Percentiles rank a stretch among this genome's conserved stretches.
phyloP scores from a whole-genome alignment of 2,888 invertebrate genomes.

The Leuctra nigra region DNA sequence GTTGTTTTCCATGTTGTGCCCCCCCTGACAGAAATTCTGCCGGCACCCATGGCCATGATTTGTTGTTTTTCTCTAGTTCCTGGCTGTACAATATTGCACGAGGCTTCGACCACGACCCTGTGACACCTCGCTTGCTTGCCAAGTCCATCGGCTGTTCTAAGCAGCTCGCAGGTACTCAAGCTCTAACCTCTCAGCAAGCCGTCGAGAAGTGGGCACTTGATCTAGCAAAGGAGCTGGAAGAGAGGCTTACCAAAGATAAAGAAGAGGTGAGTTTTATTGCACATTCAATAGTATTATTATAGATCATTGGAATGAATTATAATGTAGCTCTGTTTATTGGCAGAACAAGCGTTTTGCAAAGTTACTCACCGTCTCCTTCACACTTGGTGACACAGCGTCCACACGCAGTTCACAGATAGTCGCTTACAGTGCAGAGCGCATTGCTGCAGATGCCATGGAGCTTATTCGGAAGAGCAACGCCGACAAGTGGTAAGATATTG shows the following conservation, averaged over 20 bases:
- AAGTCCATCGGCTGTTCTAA: conserved; percentile 96
- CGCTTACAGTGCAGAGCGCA: conserved; percentile 58
- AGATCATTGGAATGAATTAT: too few relatives aligned
- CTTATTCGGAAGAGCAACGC: conserved; percentile 42
- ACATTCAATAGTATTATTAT: too few relatives aligned
- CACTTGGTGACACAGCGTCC: conserved; percentile 48
- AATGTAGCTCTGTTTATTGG: conserved; percentile 18
- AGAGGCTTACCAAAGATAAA: conserved; percentile 72
- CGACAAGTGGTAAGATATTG: conserved; percentile 12
- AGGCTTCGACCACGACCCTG: conserved; percentile 83
- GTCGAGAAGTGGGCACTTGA: conserved; percentile 72
- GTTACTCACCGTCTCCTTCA: conserved; percentile 63
- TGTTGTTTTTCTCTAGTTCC: conserved; percentile 45
- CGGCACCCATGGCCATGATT: background rate
- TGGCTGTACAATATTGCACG: conserved; percentile 83
- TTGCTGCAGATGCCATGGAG: conserved; percentile 58
- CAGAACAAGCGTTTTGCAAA: conserved; percentile 78
- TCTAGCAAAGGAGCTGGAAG: conserved; percentile 73
- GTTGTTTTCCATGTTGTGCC: too few relatives aligned
- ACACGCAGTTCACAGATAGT: conserved; percentile 57
- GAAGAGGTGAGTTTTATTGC: conserved; percentile 39
- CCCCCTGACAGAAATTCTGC: too few relatives aligned
- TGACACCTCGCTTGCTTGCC: conserved; percentile 72
- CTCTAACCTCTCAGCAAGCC: conserved; percentile 57
- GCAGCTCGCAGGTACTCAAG: conserved; percentile 77